phyloP scores from a whole-genome alignment of 1,140 invertebrate genomes.

The Hermetia illucens region DNA sequence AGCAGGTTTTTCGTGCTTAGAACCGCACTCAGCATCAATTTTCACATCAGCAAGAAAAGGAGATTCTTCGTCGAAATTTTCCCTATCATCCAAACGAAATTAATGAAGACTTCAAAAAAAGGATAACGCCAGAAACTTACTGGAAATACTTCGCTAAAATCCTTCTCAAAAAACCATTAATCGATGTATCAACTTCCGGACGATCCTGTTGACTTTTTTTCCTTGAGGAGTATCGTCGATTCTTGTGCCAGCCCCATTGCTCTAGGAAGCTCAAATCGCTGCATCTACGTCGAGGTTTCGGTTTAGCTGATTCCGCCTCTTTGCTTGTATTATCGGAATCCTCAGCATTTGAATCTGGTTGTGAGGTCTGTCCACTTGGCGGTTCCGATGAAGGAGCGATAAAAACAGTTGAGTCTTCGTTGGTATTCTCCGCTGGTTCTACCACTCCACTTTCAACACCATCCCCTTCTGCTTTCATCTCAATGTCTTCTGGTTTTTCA shows the following conservation, averaged over 20 bases:
- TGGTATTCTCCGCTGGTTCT: not conserved
- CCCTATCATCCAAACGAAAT: slow-evolving; percentile 3
- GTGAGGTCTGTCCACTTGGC: not conserved
- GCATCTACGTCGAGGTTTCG: slow-evolving; percentile 43
- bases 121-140: slow-evolving; percentile 25
- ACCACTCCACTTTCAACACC: no score
- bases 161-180: slow-evolving; percentile 46
- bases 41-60: slow-evolving; percentile 4
- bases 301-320: slow-evolving; percentile 28
- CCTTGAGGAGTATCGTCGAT: slow-evolving; percentile 45
- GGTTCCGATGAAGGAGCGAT: not conserved
- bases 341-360: slow-evolving; percentile 5
- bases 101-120: not conserved
- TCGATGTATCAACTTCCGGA: slow-evolving; percentile 44
- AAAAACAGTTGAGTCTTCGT: not conserved
- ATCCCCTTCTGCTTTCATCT: no score
- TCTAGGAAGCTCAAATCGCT: slow-evolving; percentile 51
- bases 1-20: not conserved
- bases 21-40: not conserved
- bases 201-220: slow-evolving; percentile 38
- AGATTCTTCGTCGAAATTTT: slow-evolving; percentile 5
- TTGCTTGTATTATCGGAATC: slow-evolving; percentile 6
- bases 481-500: not conserved
- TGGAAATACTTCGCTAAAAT: slow-evolving; percentile 41
- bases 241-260: slow-evolving; percentile 58